phyloP scores from a whole-genome alignment of 1,140 invertebrate species.

The Plectus sambesii region DNA sequence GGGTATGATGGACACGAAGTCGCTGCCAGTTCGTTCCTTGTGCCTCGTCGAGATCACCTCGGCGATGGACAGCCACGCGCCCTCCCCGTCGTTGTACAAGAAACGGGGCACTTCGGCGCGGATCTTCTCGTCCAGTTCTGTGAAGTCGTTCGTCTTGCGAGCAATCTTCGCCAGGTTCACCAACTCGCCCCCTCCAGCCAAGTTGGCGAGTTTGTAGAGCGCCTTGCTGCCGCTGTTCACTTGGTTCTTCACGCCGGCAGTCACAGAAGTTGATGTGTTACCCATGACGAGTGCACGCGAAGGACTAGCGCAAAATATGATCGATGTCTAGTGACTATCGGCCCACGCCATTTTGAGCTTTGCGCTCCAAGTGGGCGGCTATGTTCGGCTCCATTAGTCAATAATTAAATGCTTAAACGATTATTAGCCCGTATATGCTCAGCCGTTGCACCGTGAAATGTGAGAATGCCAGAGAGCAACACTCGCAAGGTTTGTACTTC shows the following conservation, averaged over 20 bases:
- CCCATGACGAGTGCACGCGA: too few relatives aligned
- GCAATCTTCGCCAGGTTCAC: constrained; percentile 86
- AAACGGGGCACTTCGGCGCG: constrained; percentile 72
- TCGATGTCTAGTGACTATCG: too few relatives aligned
- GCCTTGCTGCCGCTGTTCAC: constrained; percentile 17
- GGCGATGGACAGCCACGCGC: constrained; percentile 71
- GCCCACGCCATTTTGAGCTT: too few relatives aligned
- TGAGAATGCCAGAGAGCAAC: too few relatives aligned
- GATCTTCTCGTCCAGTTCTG: constrained; percentile 48
- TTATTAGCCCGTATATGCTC: too few relatives aligned
- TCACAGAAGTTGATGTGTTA: constrained; percentile 34
- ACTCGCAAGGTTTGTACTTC: too few relatives aligned
- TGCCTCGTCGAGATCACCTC: constrained; percentile 73
- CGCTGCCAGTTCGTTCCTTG: constrained; percentile 66
- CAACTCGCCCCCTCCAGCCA: constrained; percentile 66
- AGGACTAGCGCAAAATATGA: too few relatives aligned
- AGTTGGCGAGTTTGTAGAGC: constrained; percentile 45
- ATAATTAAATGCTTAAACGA: too few relatives aligned
- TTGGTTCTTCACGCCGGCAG: constrained; percentile 39
- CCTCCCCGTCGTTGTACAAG: constrained; percentile 79
- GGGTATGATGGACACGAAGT: constrained; percentile 37
- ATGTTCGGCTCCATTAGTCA: too few relatives aligned
- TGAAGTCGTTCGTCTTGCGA: constrained; percentile 69
- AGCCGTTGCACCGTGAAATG: too few relatives aligned
- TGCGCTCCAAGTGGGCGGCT: too few relatives aligned